Evolutionary conservation across 2,888 invertebrate species (phyloP).

Genomic region (Nemotelus pantherinus): DNA sequence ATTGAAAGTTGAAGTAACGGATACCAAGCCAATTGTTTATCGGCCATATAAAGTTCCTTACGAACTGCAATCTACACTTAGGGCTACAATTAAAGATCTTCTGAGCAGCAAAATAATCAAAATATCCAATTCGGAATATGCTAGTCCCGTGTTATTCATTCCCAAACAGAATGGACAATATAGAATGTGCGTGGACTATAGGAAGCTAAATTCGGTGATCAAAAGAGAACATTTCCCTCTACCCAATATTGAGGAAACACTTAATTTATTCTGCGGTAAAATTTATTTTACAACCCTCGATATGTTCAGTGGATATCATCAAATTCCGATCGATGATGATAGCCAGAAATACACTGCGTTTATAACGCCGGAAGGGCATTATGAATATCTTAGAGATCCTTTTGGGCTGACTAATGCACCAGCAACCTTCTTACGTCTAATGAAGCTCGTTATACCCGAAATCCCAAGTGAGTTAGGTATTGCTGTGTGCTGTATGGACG

Average conservation of each 20-base stretch:
- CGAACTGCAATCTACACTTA: background rate
- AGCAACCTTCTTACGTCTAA: too few species aligned
- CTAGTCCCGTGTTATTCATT: constrained; percentile 6
- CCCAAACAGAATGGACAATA: background rate
- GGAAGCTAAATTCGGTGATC: constrained; percentile 1
- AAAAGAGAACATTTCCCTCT: constrained; percentile 9
- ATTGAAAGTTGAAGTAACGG: too few species aligned
- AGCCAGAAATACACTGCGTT: too few species aligned
- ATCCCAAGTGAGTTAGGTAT: too few species aligned
- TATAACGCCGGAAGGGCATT: too few species aligned
- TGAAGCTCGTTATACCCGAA: too few species aligned
- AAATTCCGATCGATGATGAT: too few species aligned
- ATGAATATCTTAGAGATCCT: too few species aligned
- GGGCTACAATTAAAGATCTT: background rate
- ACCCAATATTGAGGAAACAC: constrained; percentile 7
- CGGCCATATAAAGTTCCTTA: background rate
- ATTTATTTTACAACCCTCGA: background rate
- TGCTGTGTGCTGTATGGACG: too few species aligned
- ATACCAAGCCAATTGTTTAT: too few species aligned
- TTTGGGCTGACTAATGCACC: too few species aligned
- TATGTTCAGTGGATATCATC: constrained; percentile 4
- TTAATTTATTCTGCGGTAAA: background rate
- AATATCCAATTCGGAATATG: constrained; percentile 8
- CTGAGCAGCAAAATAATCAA: background rate
- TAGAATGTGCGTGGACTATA: background rate